phyloP scores from a whole-genome alignment of 2,113 vertebrate species.

The Sinocyclocheilus rhinocerous region DNA sequence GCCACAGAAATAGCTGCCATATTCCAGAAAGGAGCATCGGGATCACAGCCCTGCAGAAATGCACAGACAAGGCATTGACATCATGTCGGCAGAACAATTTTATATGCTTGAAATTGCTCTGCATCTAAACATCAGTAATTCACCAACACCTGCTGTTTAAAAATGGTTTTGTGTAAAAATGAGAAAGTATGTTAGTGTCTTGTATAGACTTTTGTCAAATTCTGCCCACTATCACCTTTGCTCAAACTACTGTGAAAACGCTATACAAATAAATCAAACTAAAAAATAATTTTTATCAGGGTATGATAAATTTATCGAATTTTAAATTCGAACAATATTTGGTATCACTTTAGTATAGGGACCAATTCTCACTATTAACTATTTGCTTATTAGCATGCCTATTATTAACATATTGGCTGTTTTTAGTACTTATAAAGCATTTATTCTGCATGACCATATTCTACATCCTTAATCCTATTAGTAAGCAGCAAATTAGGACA shows the following conservation, averaged over 20 bases:
- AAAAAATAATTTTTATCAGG: not conserved
- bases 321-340: no score
- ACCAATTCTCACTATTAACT: no score
- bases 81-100: not conserved
- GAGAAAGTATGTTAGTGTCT: not conserved
- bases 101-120: no score
- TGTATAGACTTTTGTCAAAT: not conserved
- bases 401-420: no score
- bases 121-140: not conserved
- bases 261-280: not conserved
- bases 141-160: not conserved
- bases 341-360: no score
- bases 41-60: conserved; percentile 61
- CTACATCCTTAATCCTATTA: no score
- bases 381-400: no score
- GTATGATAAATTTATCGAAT: no score
- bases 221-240: not conserved
- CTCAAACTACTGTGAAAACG: not conserved
- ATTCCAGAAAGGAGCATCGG: conserved; percentile 55
- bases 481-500: no score
- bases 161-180: not conserved
- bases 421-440: no score
- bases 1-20: conserved; percentile 60
- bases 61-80: conserved; percentile 29
- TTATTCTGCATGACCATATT: no score